Base-by-base conservation (phyloP, 2,888 invertebrate species). In the Torymus auratus region DNA sequence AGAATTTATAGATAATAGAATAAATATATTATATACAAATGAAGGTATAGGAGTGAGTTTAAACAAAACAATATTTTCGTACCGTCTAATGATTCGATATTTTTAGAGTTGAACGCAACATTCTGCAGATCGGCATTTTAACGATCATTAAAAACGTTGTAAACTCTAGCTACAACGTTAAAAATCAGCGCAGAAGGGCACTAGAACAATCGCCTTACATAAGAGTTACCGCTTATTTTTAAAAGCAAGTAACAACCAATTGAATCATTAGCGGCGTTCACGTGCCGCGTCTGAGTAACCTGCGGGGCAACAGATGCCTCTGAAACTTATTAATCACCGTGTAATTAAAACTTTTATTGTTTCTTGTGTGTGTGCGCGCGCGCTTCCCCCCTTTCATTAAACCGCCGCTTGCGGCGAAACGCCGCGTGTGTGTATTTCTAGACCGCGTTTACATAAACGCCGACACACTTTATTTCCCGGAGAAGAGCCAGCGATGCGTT, bases 401-500 rank as follows among this genome's bases (percentile, higher is more conserved):
- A 41, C 41, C 41, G 41, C 41, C 41, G 41, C 41, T 41, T 7
- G 41, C 41, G 41, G 41, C 41, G 7, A 41, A 41, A 41, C 41
- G 7, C 7, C 41, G 41, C 41, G 41, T 10, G 41, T 7, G 41
- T 7, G 41, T 52, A 17, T 13, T 11, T 17, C 55, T 17, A 7
- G 56, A 10, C n/a, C 53, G 67, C 15, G 14, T 56, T 70, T 71
- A 53, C 65, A 65, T 78, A 78, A 71, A 53, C 53, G 15, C 56
- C 17, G 17, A 7, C 56, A 28, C 5, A 67, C 41, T 14, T 14
- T 23, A 50, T n/a, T 68, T 52, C 12, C 50, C 4, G 15, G 67
- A 69, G 62, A 60, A n/a, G 7, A 61, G 53, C 20, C 56, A 64
- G 64, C 76, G 73, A 69, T 60, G 77, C 77, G 77, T 69, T 64